phyloP scores from a whole-genome alignment of 2,888 invertebrate genomes.

The Spilosoma lubricipeda region DNA sequence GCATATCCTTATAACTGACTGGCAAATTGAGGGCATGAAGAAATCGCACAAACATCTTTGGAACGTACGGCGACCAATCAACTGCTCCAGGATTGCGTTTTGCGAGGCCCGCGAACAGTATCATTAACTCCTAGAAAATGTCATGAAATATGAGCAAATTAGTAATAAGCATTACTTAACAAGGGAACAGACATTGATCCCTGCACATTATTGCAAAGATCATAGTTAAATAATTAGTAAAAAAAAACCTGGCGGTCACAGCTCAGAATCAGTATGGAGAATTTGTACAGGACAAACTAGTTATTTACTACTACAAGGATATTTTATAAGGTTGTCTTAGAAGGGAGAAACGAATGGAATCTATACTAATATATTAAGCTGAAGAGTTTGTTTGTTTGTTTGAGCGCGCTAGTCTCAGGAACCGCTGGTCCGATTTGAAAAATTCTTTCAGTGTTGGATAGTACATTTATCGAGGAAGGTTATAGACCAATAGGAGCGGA shows the following conservation, averaged over 20 bases:
- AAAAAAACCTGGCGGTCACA: neutral
- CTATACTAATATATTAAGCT: no score
- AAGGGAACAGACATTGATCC: neutral
- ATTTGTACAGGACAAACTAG: no score
- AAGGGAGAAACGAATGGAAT: no score
- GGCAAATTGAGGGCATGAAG: slow-evolving; percentile 92
- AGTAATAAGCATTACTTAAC: neutral
- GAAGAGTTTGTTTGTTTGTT: no score
- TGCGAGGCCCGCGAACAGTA: slow-evolving; percentile 91
- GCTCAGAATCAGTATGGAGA: neutral
- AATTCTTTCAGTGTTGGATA: no score
- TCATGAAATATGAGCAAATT: neutral
- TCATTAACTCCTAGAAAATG: slow-evolving; percentile 88
- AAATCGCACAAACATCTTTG: slow-evolving; percentile 91
- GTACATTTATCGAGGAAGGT: no score
- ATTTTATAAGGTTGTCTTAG: no score
- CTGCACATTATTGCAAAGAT: neutral
- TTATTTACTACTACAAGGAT: no score
- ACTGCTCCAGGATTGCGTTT: slow-evolving; percentile 92
- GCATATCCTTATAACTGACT: slow-evolving; percentile 90
- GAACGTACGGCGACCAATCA: slow-evolving; percentile 94
- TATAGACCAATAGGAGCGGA: no score
- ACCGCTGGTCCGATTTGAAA: no score
- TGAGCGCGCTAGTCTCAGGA: no score
- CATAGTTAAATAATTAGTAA: neutral